These are phyloP conservation scores for Microctenopoma lineatum DNA, from an alignment of 2,797 vertebrate species.

Conservation along the genomic window DNA sequence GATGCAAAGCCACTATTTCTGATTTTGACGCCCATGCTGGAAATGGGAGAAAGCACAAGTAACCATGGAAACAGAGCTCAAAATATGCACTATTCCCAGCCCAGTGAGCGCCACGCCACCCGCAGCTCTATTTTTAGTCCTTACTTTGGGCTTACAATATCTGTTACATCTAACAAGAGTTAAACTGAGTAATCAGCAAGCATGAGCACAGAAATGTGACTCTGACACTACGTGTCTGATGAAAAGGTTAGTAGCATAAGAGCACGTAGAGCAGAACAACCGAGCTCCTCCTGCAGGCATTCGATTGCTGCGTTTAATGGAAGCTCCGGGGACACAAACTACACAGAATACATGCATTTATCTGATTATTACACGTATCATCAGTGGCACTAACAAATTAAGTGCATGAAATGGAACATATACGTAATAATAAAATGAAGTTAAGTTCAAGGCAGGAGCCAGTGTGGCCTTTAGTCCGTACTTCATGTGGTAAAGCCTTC, in stretches of 20 bases:
- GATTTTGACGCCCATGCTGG: constrained; percentile 43
- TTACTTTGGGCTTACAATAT: constrained; percentile 66
- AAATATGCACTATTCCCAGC: constrained; percentile 73
- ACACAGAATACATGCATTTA: constrained; percentile 2
- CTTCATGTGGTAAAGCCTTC: neutral
- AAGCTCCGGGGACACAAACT: constrained; percentile 4
- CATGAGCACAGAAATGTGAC: constrained; percentile 69
- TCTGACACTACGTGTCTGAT: constrained; percentile 61
- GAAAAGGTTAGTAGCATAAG: constrained; percentile 55
- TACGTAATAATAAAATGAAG: too few species aligned
- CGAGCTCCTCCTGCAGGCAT: constrained; percentile 8
- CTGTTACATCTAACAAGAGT: constrained; percentile 78
- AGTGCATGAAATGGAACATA: too few species aligned
- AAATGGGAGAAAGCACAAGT: constrained; percentile 63
- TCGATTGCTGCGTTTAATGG: constrained; percentile 1
- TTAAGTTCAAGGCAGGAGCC: too few species aligned
- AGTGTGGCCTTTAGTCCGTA: constrained; percentile 2
- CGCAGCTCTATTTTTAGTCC: constrained; percentile 77
- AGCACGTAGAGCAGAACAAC: constrained; percentile 14
- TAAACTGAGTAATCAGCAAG: constrained; percentile 71
- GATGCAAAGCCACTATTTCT: constrained; percentile 48
- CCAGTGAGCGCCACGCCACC: constrained; percentile 52
- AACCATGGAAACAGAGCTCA: constrained; percentile 82
- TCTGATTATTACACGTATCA: constrained; percentile 6
- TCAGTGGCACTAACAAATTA: neutral